These are phyloP conservation scores for Pogonophryne albipinna DNA, from an alignment of 2,797 vertebrate species.

Conservation along the genomic window DNA sequence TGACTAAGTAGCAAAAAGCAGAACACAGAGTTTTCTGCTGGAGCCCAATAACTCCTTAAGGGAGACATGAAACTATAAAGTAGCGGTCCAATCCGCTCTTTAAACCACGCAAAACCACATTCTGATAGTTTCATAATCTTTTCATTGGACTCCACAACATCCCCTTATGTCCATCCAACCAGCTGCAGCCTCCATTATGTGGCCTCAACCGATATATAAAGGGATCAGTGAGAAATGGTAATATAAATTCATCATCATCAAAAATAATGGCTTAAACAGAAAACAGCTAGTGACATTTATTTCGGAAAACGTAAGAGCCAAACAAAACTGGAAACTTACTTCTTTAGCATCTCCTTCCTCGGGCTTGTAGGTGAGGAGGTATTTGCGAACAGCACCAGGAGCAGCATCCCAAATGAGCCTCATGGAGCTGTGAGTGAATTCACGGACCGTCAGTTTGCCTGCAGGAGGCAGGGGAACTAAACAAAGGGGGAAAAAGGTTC, in stretches of 20 bases:
- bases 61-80: slow-evolving; percentile 59
- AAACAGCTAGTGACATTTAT: slow-evolving; percentile 15
- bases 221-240: slow-evolving; percentile 51
- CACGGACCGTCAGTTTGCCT: slow-evolving; percentile 88
- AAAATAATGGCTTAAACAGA: slow-evolving; percentile 67
- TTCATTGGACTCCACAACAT: slow-evolving; percentile 44
- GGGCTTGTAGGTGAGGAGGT: slow-evolving; percentile 91
- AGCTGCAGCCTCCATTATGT: slow-evolving; percentile 71
- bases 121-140: slow-evolving; percentile 55
- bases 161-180: slow-evolving; percentile 47
- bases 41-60: slow-evolving; percentile 57
- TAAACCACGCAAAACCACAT: slow-evolving; percentile 51
- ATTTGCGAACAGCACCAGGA: slow-evolving; percentile 92
- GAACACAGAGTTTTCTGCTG: slow-evolving; percentile 50
- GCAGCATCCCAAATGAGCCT: slow-evolving; percentile 91
- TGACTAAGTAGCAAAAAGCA: slow-evolving; percentile 65
- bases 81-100: slow-evolving; percentile 49
- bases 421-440: slow-evolving; percentile 95
- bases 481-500: slow-evolving; percentile 30
- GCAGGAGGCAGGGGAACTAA: slow-evolving; percentile 91
- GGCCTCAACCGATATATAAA: slow-evolving; percentile 49
- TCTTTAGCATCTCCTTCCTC: slow-evolving; percentile 90
- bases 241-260: slow-evolving; percentile 65
- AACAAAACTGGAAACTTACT: slow-evolving; percentile 78
- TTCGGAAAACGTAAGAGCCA: slow-evolving; percentile 20